phyloP scores from a whole-genome alignment of 2,888 invertebrate genomes.

The Drosophila macrospina region DNA sequence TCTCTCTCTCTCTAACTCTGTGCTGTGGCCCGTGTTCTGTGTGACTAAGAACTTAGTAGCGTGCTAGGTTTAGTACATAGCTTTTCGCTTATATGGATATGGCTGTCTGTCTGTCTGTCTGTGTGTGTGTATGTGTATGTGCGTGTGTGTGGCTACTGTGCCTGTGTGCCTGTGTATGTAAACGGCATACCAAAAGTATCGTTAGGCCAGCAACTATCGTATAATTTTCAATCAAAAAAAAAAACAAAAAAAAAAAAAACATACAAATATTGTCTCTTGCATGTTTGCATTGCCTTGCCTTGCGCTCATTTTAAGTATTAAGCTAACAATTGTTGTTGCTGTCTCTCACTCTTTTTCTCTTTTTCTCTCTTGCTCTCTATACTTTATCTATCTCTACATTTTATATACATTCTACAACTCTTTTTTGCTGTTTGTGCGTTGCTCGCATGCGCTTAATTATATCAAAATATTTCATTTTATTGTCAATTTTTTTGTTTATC shows the following conservation, averaged over 20 bases:
- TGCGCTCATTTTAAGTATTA: conserved; percentile 42
- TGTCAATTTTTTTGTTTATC: conserved; percentile 28
- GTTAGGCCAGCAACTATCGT: conserved; percentile 41
- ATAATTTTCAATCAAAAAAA: conserved; percentile 40
- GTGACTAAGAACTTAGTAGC: conserved; percentile 68
- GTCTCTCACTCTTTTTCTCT: conserved; percentile 20
- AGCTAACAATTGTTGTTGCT: conserved; percentile 50
- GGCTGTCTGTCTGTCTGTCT: conserved; percentile 38
- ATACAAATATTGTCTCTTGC: conserved; percentile 56
- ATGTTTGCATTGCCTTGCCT: conserved; percentile 69
- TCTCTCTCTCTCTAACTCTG: conserved; percentile 45
- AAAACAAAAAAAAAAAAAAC: conserved; percentile 21
- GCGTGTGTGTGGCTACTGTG: conserved; percentile 10
- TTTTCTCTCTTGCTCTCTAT: conserved; percentile 13
- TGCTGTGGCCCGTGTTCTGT: conserved; percentile 71
- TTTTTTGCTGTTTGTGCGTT: conserved; percentile 47
- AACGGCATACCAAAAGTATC: conserved; percentile 47
- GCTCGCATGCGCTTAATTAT: conserved; percentile 71
- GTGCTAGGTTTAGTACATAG: conserved; percentile 71
- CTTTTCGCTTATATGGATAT: conserved; percentile 40
- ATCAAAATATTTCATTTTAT: conserved; percentile 35
- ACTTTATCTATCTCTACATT: conserved; percentile 15
- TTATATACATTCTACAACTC: neutral
- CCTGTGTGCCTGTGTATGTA: conserved; percentile 13
- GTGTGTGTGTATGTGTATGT: conserved; percentile 31